These are phyloP conservation scores for Drosophila mimica DNA, from an alignment of 2,888 invertebrate species.

Conservation along the genomic window DNA sequence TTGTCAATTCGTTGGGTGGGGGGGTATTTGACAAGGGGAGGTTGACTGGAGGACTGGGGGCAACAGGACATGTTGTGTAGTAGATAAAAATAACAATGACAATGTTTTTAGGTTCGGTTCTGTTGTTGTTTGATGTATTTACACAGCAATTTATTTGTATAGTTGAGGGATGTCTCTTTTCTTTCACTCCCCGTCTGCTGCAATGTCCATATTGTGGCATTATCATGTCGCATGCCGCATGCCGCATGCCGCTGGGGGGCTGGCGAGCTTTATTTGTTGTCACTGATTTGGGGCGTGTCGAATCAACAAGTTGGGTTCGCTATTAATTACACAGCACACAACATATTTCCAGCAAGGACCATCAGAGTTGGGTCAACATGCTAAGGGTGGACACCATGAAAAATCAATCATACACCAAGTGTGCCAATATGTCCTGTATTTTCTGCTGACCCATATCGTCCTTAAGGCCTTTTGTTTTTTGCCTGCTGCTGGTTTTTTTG, in stretches of 20 bases:
- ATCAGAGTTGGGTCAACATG: constrained; percentile 23
- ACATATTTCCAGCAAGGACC: constrained; percentile 16
- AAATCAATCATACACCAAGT: constrained; percentile 75
- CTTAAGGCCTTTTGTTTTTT: constrained; percentile 28
- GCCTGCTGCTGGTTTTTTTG: constrained; percentile 14
- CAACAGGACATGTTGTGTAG: constrained; percentile 44
- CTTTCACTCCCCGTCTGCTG: constrained; percentile 13
- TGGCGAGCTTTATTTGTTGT: constrained; percentile 1
- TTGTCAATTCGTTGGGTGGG: constrained; percentile 34
- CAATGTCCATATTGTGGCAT: constrained; percentile 37
- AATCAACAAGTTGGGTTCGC: constrained; percentile 65
- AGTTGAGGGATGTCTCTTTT: constrained; percentile 36
- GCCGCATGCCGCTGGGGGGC: constrained; percentile 29
- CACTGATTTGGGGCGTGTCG: constrained; percentile 38
- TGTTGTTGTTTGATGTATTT: constrained; percentile 58
- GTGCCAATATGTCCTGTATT: constrained; percentile 76
- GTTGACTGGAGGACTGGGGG: neutral
- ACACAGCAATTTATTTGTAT: constrained; percentile 65
- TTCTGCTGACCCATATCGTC: constrained; percentile 57
- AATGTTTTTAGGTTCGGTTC: constrained; percentile 29
- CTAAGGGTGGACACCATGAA: constrained; percentile 27
- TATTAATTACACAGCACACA: constrained; percentile 42
- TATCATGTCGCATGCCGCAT: constrained; percentile 47
- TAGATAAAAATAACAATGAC: constrained; percentile 70
- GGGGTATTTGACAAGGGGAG: neutral